Evolutionary conservation across 1,140 invertebrate species (phyloP).

Genomic region (Saxidomus purpurata): DNA sequence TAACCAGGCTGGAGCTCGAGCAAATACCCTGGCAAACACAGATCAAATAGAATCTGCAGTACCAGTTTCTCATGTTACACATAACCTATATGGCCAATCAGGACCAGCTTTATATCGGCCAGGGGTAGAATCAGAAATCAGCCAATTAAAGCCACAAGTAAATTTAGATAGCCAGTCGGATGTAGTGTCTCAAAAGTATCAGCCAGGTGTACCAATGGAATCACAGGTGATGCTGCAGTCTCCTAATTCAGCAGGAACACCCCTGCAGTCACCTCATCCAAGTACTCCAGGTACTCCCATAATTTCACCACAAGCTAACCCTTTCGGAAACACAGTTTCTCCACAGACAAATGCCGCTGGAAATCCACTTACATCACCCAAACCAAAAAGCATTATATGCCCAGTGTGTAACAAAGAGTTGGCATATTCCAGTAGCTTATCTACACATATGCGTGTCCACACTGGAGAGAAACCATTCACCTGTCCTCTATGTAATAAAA

Average conservation of each 20-base stretch:
- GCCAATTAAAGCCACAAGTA: neutral
- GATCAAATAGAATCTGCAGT: neutral
- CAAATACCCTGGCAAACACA: neutral
- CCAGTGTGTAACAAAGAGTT: constrained; percentile 98
- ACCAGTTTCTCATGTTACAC: neutral
- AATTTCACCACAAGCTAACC: neutral
- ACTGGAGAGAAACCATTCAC: constrained; percentile 99
- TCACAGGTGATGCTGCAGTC: constrained; percentile 1
- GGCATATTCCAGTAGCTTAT: constrained; percentile 98
- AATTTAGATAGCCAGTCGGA: constrained; percentile 17
- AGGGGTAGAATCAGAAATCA: neutral
- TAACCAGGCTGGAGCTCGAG: neutral
- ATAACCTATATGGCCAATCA: neutral
- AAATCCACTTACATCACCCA: constrained; percentile 38
- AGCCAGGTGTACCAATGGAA: neutral
- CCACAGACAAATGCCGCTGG: neutral
- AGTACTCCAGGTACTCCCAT: constrained; percentile 22
- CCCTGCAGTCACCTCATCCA: constrained; percentile 10
- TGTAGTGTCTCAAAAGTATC: neutral
- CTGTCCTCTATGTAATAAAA: constrained; percentile 98
- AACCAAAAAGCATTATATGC: constrained; percentile 89
- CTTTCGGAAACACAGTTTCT: neutral
- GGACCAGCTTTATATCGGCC: neutral
- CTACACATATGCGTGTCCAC: constrained; percentile 98
- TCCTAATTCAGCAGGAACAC: constrained; percentile 13